Base-by-base conservation (phyloP, 2,113 vertebrate genomes). In the Limnothrissa miodon region DNA sequence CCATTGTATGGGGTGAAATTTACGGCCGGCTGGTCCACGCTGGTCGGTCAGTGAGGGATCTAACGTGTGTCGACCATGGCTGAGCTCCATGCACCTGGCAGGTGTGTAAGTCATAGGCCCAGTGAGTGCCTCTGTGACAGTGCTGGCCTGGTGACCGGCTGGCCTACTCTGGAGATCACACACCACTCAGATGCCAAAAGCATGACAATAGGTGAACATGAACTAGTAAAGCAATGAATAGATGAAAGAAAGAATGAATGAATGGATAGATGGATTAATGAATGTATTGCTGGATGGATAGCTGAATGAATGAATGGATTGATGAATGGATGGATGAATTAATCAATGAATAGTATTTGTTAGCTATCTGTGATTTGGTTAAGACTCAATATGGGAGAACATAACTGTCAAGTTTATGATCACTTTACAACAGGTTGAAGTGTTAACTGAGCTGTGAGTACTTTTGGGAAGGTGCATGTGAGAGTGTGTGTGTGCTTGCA, bases 1-100 rank as follows among this genome's bases (percentile, higher is more conserved):
- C 45, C 78, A 84, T 92, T 93, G 82, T 93, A 90, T 90, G 83
- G 87, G 90, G 13, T 17, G 92, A 92, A 93, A 84, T 87, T 85
- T 84, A 90, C 85, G 88, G 87, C 85, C 85, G 87, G 51, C 33
- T 39, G 66, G 59, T 66, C 48, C 17, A 21, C 4, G 21, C 42
- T 42, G 42, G 42, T 42, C 51, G 51, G 51, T 23, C 5, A 4
- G 51, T 23, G 51, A 56, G 51, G 51, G 51, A 23, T 23, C 51
- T 56, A 21, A 21, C 19, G 59, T 81, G 81, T 33, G 66, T 80
- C 83, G 83, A 81, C 17, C 23, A 19, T 19, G 51, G 25, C 17
- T 39, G 29, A 74, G 33, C 29, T 36, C 66, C 66, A 21, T 17
- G 66, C 15, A 36, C 29, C 66, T 2, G 5, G 66, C 25, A 17